These are phyloP conservation scores for Acanthosepion pharaonis DNA, from an alignment of 2,888 invertebrate species.

Conservation along the genomic window DNA sequence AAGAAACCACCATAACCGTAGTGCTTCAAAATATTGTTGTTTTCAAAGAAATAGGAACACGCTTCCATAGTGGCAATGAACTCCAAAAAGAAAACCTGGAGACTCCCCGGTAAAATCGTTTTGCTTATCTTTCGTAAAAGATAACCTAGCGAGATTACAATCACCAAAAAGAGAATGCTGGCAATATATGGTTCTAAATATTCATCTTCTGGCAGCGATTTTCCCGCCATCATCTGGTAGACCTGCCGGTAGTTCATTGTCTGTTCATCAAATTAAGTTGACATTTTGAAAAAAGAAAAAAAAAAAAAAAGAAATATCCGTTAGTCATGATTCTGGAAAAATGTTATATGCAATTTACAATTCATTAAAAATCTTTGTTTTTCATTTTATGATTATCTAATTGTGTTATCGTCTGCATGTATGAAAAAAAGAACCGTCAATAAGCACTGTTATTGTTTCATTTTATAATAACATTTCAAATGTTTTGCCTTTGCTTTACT, in stretches of 20 bases:
- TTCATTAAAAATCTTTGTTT: background rate
- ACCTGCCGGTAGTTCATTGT: constrained; percentile 35
- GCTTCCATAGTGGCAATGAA: constrained; percentile 68
- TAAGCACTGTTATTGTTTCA: no score
- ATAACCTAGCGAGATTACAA: constrained; percentile 61
- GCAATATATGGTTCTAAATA: constrained; percentile 64
- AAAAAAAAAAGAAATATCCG: background rate
- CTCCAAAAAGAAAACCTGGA: constrained; percentile 60
- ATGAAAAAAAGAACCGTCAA: no score
- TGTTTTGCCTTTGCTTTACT: no score
- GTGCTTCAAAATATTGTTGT: constrained; percentile 67
- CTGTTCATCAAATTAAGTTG: background rate
- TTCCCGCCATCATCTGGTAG: constrained; percentile 39
- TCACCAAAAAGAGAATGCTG: constrained; percentile 62
- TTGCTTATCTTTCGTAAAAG: constrained; percentile 59
- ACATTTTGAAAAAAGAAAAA: background rate
- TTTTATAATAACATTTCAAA: no score
- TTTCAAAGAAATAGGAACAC: constrained; percentile 70
- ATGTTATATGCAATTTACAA: background rate
- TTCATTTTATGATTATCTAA: no score
- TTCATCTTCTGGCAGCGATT: constrained; percentile 54
- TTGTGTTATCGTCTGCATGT: no score
- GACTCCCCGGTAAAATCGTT: constrained; percentile 54
- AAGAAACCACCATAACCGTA: constrained; percentile 65
- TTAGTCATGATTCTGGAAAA: background rate